Percentiles rank a stretch among this genome's conserved stretches.
phyloP scores from a whole-genome alignment of 2,113 vertebrate species.

The Benitochromis conjunctus region DNA sequence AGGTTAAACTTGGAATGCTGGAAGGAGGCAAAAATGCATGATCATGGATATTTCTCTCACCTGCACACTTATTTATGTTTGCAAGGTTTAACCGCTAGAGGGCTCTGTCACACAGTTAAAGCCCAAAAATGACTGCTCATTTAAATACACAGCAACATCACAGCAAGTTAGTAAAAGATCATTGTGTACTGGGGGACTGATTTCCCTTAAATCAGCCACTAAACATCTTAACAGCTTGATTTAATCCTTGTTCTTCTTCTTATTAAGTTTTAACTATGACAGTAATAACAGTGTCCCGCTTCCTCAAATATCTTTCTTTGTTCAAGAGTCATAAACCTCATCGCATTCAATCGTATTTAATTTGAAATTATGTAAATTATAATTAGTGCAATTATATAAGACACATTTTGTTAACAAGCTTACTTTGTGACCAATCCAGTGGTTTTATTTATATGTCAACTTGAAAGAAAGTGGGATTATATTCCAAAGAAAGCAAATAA shows the following conservation, averaged over 20 bases:
- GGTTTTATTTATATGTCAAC: background rate
- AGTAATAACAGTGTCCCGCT: background rate
- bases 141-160: background rate
- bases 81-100: conserved; percentile 31
- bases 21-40: background rate
- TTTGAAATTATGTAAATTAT: background rate
- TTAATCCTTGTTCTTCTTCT: background rate
- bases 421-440: background rate
- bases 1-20: background rate
- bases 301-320: background rate
- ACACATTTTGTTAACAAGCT: background rate
- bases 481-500: background rate
- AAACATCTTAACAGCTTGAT: background rate
- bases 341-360: background rate
- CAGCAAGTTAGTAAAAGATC: background rate
- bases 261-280: background rate
- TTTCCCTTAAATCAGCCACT: background rate
- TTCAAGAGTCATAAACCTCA: background rate
- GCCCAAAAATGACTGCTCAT: background rate
- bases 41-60: background rate
- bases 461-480: background rate
- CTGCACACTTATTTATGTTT: background rate
- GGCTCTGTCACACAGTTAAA: conserved; percentile 26
- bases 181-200: background rate
- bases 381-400: background rate